phyloP scores from a whole-genome alignment of 1,140 invertebrate species.

The Dufourea novaeangliae region DNA sequence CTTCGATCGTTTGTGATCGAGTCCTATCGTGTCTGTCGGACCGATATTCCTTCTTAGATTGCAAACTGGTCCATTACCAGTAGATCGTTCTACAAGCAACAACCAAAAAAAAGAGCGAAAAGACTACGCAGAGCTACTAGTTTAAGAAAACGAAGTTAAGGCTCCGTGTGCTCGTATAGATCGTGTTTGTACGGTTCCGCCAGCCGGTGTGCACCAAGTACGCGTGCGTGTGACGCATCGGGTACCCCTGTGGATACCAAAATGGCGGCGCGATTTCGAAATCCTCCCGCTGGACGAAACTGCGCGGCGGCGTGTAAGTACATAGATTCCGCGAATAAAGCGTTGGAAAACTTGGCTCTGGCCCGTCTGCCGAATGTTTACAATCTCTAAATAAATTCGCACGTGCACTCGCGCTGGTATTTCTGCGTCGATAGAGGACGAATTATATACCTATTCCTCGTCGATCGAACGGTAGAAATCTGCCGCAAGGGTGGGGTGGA shows the following conservation, averaged over 20 bases:
- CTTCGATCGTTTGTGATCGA: slow-evolving; percentile 15
- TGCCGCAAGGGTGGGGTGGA: not conserved
- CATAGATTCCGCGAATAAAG: slow-evolving; percentile 35
- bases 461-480: slow-evolving; percentile 33
- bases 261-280: not conserved
- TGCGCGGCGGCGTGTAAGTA: too few relatives aligned
- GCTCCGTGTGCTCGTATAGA: slow-evolving; percentile 4
- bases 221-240: not conserved
- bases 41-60: too few relatives aligned
- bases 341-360: slow-evolving; percentile 47
- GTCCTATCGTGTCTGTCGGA: too few relatives aligned
- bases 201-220: slow-evolving; percentile 2
- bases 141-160: not conserved
- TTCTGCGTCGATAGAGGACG: slow-evolving; percentile 42
- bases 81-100: slow-evolving; percentile 21
- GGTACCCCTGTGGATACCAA: slow-evolving; percentile 21
- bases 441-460: slow-evolving; percentile 13
- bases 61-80: not conserved
- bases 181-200: not conserved
- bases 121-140: slow-evolving; percentile 29
- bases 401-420: slow-evolving; percentile 10
- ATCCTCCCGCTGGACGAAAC: too few relatives aligned
- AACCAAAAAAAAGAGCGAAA: slow-evolving; percentile 6
- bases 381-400: slow-evolving; percentile 48
- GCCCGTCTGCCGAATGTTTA: slow-evolving; percentile 35